A percentile compares a stretch with the other conserved stretches of the same genome.
phyloP scores from a whole-genome alignment of 2,113 vertebrate species.

The Tautogolabrus adspersus region DNA sequence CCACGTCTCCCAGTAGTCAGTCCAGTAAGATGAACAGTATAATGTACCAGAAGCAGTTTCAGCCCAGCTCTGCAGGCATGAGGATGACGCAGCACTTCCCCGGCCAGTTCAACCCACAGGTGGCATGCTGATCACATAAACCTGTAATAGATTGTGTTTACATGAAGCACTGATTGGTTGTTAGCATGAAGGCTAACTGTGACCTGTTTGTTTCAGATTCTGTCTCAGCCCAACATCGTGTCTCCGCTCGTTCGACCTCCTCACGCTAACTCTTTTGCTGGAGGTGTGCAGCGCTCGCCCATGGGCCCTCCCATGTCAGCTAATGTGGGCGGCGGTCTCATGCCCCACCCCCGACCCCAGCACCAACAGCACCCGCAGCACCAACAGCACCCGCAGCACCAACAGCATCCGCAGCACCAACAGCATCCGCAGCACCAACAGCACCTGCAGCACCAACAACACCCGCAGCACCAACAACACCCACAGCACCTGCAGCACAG shows the following conservation, averaged over 20 bases:
- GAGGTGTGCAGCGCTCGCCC: constrained; percentile 92
- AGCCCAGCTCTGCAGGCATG: constrained; percentile 88
- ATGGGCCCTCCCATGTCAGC: constrained; percentile 88
- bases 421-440: constrained; percentile 80
- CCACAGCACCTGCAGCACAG: constrained; percentile 84
- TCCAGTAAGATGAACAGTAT: constrained; percentile 98
- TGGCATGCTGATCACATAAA: constrained; percentile 47
- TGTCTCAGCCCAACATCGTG: constrained; percentile 97
- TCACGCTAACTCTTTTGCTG: constrained; percentile 93
- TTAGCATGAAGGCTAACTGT: background rate
- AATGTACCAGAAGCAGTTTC: constrained; percentile 98
- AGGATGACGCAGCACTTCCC: constrained; percentile 93
- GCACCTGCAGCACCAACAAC: too few species aligned
- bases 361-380: constrained; percentile 85
- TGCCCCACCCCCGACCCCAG: constrained; percentile 92
- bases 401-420: constrained; percentile 78
- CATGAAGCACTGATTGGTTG: background rate
- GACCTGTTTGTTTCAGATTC: constrained; percentile 83
- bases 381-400: constrained; percentile 16
- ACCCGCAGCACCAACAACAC: constrained; percentile 75
- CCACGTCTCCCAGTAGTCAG: constrained; percentile 97
- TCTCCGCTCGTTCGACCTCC: constrained; percentile 94
- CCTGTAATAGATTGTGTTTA: background rate
- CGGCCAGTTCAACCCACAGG: constrained; percentile 96
- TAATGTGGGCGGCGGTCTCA: constrained; percentile 91